Percentiles rank a stretch among this genome's conserved stretches.
These are phyloP conservation scores for Caenorhabditis angaria DNA, from an alignment of 2,888 invertebrate species.

Conservation along the genomic window DNA sequence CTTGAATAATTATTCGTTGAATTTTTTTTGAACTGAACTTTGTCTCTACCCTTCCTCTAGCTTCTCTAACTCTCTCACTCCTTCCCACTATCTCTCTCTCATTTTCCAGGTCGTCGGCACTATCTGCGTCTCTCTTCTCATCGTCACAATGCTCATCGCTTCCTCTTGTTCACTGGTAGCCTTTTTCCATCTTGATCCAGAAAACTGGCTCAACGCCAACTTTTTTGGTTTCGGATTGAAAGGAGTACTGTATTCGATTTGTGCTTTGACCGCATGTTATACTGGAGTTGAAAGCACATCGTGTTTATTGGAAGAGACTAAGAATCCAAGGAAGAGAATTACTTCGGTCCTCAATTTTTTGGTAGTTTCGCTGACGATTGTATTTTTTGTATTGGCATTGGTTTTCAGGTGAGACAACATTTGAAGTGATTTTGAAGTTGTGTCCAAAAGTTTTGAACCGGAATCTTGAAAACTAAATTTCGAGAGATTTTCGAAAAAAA, in stretches of 20 bases:
- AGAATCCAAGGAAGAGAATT: constrained; percentile 39
- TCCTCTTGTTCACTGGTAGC: constrained; percentile 52
- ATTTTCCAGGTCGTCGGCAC: constrained; percentile 49
- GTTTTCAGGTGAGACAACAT: constrained; percentile 35
- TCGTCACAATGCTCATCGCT: constrained; percentile 46
- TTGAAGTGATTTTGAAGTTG: no score
- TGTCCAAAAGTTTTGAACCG: no score
- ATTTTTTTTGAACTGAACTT: no score
- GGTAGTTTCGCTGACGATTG: constrained; percentile 21
- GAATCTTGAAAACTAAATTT: no score
- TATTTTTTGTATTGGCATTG: constrained; percentile 31
- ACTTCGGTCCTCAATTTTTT: constrained; percentile 25
- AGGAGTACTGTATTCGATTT: constrained; percentile 36
- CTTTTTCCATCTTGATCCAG: constrained; percentile 55
- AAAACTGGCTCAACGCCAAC: constrained; percentile 51
- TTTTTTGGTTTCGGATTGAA: constrained; percentile 47
- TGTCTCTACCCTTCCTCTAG: no score
- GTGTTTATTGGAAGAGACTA: constrained; percentile 49
- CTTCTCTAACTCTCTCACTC: no score
- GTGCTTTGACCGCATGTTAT: constrained; percentile 42
- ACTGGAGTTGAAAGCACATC: constrained; percentile 49
- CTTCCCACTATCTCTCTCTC: no score
- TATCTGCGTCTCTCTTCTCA: constrained; percentile 45
- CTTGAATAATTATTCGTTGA: no score
- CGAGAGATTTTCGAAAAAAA: no score